Percentiles rank a stretch among this genome's conserved stretches.
phyloP scores from a whole-genome alignment of 2,113 vertebrate species.

The Neoarius graeffei region DNA sequence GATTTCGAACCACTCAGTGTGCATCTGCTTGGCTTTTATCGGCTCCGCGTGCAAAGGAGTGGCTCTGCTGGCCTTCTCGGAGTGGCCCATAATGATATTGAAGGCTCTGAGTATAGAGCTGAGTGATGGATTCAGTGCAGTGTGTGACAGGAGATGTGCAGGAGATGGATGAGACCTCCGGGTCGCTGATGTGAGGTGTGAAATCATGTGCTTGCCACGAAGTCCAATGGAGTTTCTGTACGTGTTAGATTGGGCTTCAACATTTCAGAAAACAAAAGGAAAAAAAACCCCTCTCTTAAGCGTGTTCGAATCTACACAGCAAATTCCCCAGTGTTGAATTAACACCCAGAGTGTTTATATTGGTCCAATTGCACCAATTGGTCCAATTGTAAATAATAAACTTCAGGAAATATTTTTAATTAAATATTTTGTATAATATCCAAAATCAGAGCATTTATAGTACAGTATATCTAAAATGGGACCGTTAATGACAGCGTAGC shows the following conservation, averaged over 20 bases:
- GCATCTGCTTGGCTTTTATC: constrained; percentile 57
- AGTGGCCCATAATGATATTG: constrained; percentile 63
- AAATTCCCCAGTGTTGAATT: no score
- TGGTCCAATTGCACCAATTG: no score
- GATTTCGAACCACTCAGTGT: constrained; percentile 60
- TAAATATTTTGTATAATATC: no score
- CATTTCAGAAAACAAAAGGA: not conserved
- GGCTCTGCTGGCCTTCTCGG: constrained; percentile 55
- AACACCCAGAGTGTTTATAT: no score
- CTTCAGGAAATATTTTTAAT: no score
- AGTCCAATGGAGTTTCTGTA: not conserved
- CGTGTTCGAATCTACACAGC: no score
- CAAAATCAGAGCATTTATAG: not conserved
- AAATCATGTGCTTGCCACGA: not conserved
- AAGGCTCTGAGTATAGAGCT: not conserved
- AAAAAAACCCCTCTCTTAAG: no score
- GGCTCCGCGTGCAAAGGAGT: constrained; percentile 52
- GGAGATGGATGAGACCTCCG: not conserved
- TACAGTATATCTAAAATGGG: no score
- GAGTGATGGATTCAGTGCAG: not conserved
- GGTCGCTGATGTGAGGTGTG: not conserved
- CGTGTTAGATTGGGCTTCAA: not conserved
- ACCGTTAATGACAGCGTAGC: no score
- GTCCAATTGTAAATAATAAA: not conserved
- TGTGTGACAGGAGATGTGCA: not conserved